These are phyloP conservation scores for Brachyhypopomus occidentalis DNA, from an alignment of 2,113 vertebrate species.

Conservation along the genomic window DNA sequence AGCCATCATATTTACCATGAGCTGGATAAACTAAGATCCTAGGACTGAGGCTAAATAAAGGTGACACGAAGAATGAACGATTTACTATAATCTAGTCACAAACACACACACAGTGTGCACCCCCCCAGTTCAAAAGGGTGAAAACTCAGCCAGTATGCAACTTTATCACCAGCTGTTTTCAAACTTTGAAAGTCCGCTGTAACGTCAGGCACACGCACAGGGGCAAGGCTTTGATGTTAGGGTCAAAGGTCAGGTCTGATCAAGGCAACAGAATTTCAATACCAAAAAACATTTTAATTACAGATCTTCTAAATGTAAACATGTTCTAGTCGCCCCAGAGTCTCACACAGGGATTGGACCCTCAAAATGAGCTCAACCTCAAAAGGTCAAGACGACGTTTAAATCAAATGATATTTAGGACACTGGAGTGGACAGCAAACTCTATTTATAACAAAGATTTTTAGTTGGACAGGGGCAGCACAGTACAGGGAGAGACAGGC, in stretches of 20 bases:
- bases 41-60: no score
- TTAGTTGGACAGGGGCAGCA: slow-evolving; percentile 23
- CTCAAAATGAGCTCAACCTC: slow-evolving; percentile 76
- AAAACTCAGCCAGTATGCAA: slow-evolving; percentile 29
- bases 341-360: slow-evolving; percentile 64
- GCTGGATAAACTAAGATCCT: neutral
- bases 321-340: neutral
- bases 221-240: neutral
- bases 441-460: no score
- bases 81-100: neutral
- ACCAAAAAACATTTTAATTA: slow-evolving; percentile 40
- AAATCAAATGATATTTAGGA: no score
- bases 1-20: neutral
- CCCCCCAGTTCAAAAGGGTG: no score
- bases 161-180: slow-evolving; percentile 65
- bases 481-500: slow-evolving; percentile 68
- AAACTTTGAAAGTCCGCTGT: no score
- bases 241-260: slow-evolving; percentile 13
- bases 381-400: no score
- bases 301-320: slow-evolving; percentile 61
- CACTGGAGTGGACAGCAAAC: no score
- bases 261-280: slow-evolving; percentile 41
- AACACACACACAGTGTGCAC: neutral
- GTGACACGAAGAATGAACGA: no score
- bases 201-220: neutral